phyloP scores from a whole-genome alignment of 2,797 vertebrate species.

The Mus caroli region DNA sequence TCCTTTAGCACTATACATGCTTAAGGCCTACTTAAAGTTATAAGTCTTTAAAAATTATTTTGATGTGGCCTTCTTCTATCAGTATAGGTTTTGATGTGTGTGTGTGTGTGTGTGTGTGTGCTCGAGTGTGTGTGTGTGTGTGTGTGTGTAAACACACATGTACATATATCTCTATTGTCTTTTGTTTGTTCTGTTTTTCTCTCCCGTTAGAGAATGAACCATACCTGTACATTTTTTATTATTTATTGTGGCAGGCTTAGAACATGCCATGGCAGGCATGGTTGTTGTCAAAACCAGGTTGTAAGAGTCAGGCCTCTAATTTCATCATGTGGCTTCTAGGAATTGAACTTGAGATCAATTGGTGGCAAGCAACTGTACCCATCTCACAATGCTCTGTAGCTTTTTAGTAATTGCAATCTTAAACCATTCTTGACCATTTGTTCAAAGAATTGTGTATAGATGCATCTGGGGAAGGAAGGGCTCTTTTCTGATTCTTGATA shows the following conservation, averaged over 20 bases:
- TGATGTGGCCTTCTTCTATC: neutral
- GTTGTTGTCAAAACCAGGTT: neutral
- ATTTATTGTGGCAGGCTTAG: neutral
- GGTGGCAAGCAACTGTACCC: neutral
- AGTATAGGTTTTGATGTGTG: neutral
- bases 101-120: neutral
- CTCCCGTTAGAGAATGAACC: neutral
- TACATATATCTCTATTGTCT: neutral
- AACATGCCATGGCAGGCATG: neutral
- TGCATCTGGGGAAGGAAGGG: neutral
- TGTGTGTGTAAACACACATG: too few relatives aligned
- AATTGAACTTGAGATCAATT: neutral
- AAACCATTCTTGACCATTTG: neutral
- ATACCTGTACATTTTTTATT: neutral
- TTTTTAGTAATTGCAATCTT: neutral
- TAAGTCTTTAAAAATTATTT: neutral
- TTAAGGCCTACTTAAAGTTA: neutral
- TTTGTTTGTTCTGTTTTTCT: neutral
- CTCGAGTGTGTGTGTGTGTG: neutral
- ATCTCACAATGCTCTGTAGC: neutral
- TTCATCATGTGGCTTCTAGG: neutral
- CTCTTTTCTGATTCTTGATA: neutral
- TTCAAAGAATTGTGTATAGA: neutral
- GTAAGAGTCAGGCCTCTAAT: neutral
- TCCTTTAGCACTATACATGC: neutral